Conservation (phyloP, 2,797 vertebrate genomes). For the Sebastes wilsoni region DNA sequence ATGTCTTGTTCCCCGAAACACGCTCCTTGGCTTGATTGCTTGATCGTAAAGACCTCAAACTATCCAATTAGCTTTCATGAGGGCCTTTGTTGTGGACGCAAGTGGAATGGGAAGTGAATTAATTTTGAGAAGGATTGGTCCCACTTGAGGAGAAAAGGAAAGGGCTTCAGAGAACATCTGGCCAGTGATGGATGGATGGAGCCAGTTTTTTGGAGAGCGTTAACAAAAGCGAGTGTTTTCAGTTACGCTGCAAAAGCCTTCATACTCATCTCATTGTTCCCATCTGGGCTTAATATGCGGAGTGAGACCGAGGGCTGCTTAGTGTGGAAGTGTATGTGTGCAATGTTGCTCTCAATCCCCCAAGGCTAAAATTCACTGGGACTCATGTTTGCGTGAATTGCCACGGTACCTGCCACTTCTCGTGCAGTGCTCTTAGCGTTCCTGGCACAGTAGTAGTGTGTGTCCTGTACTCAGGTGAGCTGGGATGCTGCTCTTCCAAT, state of each 20-base stretch:
- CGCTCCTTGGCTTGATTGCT: slow-evolving; percentile 32
- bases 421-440: slow-evolving; percentile 9
- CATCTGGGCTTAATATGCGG: slow-evolving; percentile 79
- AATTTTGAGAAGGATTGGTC: slow-evolving; percentile 66
- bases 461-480: slow-evolving; percentile 51
- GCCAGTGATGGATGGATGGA: slow-evolving; percentile 74
- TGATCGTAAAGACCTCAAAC: slow-evolving; percentile 66
- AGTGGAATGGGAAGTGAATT: slow-evolving; percentile 74
- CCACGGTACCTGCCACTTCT: slow-evolving; percentile 40
- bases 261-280: slow-evolving; percentile 80
- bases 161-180: slow-evolving; percentile 77
- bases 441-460: slow-evolving; percentile 34
- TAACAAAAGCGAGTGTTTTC: slow-evolving; percentile 79
- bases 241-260: slow-evolving; percentile 74
- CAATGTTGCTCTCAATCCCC: slow-evolving; percentile 18
- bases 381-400: slow-evolving; percentile 35
- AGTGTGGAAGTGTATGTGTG: slow-evolving; percentile 39
- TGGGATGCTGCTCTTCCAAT: slow-evolving; percentile 35
- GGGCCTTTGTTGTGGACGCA: slow-evolving; percentile 71
- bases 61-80: slow-evolving; percentile 70
- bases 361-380: slow-evolving; percentile 44
- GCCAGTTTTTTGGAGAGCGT: slow-evolving; percentile 75
- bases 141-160: slow-evolving; percentile 62
- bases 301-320: slow-evolving; percentile 52
- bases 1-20: slow-evolving; percentile 41